Conservation (phyloP, 2,797 vertebrate genomes). For the Syngnathus rostellatus region DNA sequence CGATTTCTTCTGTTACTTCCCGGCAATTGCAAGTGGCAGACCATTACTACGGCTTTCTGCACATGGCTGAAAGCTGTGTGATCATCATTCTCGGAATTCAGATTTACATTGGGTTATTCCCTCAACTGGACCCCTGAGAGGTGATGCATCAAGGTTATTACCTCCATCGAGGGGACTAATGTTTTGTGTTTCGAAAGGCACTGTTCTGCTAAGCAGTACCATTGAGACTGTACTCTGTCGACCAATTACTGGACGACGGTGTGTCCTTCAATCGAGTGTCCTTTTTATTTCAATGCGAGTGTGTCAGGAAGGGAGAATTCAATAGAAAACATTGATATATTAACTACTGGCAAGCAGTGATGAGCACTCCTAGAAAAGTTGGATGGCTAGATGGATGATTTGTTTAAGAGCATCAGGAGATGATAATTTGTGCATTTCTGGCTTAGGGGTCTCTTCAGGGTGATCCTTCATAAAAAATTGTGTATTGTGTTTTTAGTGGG, state of each 20-base stretch:
- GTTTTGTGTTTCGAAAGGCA: background rate
- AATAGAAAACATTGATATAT: background rate
- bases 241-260: background rate
- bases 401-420: background rate
- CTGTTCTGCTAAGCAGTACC: background rate
- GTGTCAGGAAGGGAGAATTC: background rate
- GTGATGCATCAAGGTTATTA: background rate
- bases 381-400: background rate
- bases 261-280: background rate
- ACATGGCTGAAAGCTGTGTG: conserved; percentile 43
- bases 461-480: background rate
- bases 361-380: background rate
- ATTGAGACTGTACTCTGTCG: background rate
- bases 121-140: background rate
- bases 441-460: background rate
- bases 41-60: conserved; percentile 54
- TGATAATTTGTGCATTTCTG: background rate
- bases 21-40: conserved; percentile 63
- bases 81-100: conserved; percentile 47
- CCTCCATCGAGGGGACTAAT: background rate
- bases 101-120: conserved; percentile 29
- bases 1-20: conserved; percentile 42
- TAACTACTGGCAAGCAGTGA: background rate
- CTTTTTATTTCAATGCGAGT: background rate
- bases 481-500: too few species aligned